Conservation (phyloP, 1,140 invertebrate genomes). For the Drosophila mayri region DNA sequence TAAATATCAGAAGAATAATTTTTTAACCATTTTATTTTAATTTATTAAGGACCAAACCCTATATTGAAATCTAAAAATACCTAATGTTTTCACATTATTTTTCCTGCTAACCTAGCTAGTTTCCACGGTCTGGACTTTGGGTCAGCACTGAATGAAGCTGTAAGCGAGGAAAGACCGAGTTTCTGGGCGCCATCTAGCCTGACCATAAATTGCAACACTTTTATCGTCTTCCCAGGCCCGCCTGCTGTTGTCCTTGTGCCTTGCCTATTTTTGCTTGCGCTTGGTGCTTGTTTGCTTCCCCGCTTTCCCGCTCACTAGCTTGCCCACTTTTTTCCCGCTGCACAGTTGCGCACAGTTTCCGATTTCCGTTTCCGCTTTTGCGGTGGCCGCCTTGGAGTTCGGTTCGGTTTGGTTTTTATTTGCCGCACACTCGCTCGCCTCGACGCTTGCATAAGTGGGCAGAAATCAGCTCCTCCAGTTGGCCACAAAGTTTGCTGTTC, state of each 20-base stretch:
- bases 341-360: constrained; percentile 80
- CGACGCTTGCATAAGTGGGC: constrained; percentile 77
- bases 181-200: constrained; percentile 67
- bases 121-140: neutral
- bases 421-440: constrained; percentile 67
- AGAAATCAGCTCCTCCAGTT: constrained; percentile 70
- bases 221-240: constrained; percentile 64
- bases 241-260: constrained; percentile 60
- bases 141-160: constrained; percentile 23
- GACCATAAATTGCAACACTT: constrained; percentile 82
- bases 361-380: constrained; percentile 81
- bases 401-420: constrained; percentile 77
- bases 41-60: neutral
- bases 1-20: too few species aligned
- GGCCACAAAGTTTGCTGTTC: constrained; percentile 55
- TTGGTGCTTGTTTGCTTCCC: constrained; percentile 8
- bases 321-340: constrained; percentile 30
- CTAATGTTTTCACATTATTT: neutral
- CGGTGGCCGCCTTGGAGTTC: constrained; percentile 74
- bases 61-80: neutral
- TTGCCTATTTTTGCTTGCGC: constrained; percentile 68
- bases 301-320: neutral
- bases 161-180: constrained; percentile 10
- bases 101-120: neutral
- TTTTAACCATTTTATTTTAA: too few species aligned